Conservation (phyloP, 2,888 invertebrate species). For the Drosophila lacicola region DNA sequence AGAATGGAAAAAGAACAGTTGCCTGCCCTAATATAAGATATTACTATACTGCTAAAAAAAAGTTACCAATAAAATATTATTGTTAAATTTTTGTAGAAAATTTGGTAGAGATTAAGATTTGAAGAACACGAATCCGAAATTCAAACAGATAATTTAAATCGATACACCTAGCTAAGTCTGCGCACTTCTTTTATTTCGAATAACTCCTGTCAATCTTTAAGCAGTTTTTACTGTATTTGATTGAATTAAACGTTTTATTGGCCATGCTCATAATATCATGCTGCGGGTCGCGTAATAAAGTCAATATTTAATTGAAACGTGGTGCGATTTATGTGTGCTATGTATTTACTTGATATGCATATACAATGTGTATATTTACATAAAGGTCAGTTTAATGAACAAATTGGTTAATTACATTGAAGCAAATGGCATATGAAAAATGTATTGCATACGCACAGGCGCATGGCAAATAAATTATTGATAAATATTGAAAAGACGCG, state of each 20-base stretch:
- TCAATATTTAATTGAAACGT: constrained; percentile 75
- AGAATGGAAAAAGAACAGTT: no score
- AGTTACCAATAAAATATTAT: no score
- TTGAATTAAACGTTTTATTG: constrained; percentile 41
- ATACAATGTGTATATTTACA: constrained; percentile 27
- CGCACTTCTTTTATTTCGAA: neutral
- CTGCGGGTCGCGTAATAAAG: constrained; percentile 62
- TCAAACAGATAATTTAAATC: no score
- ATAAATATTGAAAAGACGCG: constrained; percentile 36
- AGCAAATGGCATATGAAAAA: constrained; percentile 29
- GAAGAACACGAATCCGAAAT: no score
- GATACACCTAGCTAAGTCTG: no score
- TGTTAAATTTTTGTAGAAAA: no score
- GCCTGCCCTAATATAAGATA: no score
- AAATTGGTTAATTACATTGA: constrained; percentile 74
- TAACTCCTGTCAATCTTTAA: neutral
- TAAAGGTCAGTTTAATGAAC: constrained; percentile 77
- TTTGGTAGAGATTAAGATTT: no score
- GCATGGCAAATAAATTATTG: constrained; percentile 34
- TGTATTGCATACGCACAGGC: constrained; percentile 36
- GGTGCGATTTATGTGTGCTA: constrained; percentile 52
- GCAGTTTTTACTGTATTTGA: constrained; percentile 44
- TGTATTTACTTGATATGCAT: neutral
- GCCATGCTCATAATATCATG: constrained; percentile 26
- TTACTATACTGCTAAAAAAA: no score